phyloP scores from a whole-genome alignment of 2,113 vertebrate species.

The Lophochroa leadbeateri region DNA sequence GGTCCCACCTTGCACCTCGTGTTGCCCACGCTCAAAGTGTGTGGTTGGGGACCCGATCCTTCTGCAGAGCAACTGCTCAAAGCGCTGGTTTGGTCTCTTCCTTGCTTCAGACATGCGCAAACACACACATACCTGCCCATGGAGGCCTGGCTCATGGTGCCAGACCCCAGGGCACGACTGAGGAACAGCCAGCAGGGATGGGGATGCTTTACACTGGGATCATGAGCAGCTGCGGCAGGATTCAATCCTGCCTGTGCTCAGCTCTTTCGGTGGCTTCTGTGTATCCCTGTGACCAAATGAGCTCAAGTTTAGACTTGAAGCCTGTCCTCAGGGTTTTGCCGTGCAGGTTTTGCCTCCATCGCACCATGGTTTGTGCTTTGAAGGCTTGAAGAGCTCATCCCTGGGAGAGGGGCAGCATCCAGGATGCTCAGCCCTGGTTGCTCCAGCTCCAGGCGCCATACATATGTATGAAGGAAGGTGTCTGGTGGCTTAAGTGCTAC shows the following conservation, averaged over 20 bases:
- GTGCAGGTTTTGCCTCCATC: background rate
- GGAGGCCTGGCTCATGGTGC: background rate
- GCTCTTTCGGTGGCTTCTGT: background rate
- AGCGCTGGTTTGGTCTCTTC: fast-evolving
- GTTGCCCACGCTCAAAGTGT: background rate
- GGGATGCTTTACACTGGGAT: background rate
- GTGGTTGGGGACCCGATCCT: fast-evolving
- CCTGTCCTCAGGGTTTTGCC: fast-evolving
- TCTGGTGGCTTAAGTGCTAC: background rate
- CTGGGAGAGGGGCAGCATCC: background rate
- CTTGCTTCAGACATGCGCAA: fast-evolving
- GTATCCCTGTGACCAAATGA: fast-evolving
- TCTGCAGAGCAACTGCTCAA: background rate
- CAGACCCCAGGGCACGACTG: fast-evolving
- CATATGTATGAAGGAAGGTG: fast-evolving
- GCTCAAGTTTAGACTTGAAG: fast-evolving
- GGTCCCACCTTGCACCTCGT: fast-evolving
- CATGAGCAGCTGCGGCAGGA: fast-evolving
- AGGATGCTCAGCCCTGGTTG: background rate
- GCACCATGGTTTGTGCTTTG: fast-evolving
- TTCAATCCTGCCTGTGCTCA: background rate
- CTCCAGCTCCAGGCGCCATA: background rate
- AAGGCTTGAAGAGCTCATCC: background rate
- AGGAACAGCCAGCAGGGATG: background rate
- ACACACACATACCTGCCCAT: fast-evolving